These are phyloP conservation scores for Apeira syringaria DNA, from an alignment of 2,888 invertebrate genomes.

Conservation along the genomic window DNA sequence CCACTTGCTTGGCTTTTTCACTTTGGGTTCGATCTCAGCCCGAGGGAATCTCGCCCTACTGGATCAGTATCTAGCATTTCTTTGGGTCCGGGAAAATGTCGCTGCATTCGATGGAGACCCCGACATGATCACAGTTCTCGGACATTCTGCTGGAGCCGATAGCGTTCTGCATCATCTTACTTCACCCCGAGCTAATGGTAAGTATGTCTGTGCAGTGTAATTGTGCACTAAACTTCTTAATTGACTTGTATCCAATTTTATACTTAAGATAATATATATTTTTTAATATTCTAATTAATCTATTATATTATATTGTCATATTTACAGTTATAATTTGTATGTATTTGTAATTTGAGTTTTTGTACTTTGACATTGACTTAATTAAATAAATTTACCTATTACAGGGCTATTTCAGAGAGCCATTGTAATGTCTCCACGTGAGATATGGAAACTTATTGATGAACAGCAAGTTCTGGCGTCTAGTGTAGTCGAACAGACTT, in stretches of 20 bases:
- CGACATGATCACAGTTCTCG: conserved; percentile 90
- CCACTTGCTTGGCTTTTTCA: conserved; percentile 88
- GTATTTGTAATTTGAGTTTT: no score
- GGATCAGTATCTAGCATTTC: conserved; percentile 92
- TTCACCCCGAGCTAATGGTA: conserved; percentile 86
- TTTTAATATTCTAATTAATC: no score
- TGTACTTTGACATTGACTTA: no score
- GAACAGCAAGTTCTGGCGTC: conserved; percentile 43
- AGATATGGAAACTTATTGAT: conserved; percentile 62
- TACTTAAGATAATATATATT: no score
- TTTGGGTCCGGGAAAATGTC: conserved; percentile 91
- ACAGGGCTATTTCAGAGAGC: conserved; percentile 86
- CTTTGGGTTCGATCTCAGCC: conserved; percentile 77
- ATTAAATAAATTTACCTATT: conserved; percentile 31
- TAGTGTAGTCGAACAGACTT: conserved; percentile 67
- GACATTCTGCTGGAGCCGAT: conserved; percentile 91
- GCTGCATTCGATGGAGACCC: conserved; percentile 92
- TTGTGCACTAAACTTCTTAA: no score
- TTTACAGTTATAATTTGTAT: no score
- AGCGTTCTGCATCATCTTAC: conserved; percentile 87
- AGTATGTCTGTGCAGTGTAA: no score
- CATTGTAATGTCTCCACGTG: conserved; percentile 87
- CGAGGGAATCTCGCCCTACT: conserved; percentile 94
- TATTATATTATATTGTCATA: no score
- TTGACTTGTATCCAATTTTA: no score